phyloP scores from a whole-genome alignment of 2,797 vertebrate species.

The Acanthurus leucopareius region DNA sequence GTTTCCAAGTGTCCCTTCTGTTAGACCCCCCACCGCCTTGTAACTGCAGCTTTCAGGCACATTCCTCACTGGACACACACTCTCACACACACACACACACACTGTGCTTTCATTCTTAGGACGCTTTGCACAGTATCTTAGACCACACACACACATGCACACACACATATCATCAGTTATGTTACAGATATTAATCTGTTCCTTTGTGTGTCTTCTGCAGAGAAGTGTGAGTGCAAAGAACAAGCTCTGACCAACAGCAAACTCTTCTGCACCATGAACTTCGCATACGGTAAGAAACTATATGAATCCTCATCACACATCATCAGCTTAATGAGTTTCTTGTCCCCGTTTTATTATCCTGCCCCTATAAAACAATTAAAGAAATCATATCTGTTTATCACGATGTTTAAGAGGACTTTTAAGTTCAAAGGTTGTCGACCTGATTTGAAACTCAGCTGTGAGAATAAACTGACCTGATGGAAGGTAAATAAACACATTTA shows the following conservation, averaged over 20 bases:
- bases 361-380: too few species aligned
- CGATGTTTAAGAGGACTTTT: too few species aligned
- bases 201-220: conserved; percentile 81
- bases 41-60: conserved; percentile 22
- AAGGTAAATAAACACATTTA: too few species aligned
- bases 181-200: conserved; percentile 62
- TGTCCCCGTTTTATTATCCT: not conserved
- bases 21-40: conserved; percentile 8
- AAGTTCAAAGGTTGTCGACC: too few species aligned
- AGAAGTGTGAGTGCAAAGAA: conserved; percentile 98
- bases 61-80: conserved; percentile 44
- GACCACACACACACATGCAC: conserved; percentile 47
- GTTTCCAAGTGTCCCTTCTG: conserved; percentile 22
- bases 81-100: conserved; percentile 42
- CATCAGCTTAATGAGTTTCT: not conserved
- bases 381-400: too few species aligned
- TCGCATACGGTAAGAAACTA: conserved; percentile 92
- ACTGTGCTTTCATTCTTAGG: conserved; percentile 67
- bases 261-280: conserved; percentile 95
- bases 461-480: too few species aligned
- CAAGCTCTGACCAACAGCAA: conserved; percentile 92
- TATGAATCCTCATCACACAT: not conserved
- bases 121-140: conserved; percentile 48
- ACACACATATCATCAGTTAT: conserved; percentile 43
- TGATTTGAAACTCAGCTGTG: too few species aligned